phyloP scores from a whole-genome alignment of 2,797 vertebrate genomes.

The Pteronotus mesoamericanus region DNA sequence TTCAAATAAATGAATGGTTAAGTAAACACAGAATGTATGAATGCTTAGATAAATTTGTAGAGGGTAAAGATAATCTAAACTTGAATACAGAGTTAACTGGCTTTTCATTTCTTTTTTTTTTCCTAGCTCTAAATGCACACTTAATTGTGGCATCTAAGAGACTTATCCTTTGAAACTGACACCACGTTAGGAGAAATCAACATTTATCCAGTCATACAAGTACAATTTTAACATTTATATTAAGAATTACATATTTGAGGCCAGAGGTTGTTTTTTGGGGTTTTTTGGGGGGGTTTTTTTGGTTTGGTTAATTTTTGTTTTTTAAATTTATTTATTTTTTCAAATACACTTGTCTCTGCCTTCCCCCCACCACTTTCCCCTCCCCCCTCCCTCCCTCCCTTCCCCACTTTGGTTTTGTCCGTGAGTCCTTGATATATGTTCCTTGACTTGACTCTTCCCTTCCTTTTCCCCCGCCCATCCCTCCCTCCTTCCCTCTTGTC shows the following conservation, averaged over 20 bases:
- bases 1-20: background rate
- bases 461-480: too few relatives aligned
- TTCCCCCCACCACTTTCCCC: too few relatives aligned
- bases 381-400: too few relatives aligned
- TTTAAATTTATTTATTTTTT: too few relatives aligned
- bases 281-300: too few relatives aligned
- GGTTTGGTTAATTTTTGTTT: too few relatives aligned
- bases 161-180: conserved; percentile 34
- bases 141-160: conserved; percentile 2
- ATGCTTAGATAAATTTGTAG: background rate
- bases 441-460: too few relatives aligned
- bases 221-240: conserved; percentile 25
- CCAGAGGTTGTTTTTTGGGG: background rate
- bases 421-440: too few relatives aligned
- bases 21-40: background rate
- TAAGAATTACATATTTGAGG: conserved; percentile 30
- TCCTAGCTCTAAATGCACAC: background rate
- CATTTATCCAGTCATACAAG: conserved; percentile 23
- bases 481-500: too few relatives aligned
- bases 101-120: background rate
- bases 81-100: background rate
- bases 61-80: background rate
- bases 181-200: conserved; percentile 33
- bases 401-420: too few relatives aligned
- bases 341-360: too few relatives aligned